Base-by-base conservation (phyloP, 64 coral and sea anemone genomes). In the Dendrophyllia cribrosa region DNA sequence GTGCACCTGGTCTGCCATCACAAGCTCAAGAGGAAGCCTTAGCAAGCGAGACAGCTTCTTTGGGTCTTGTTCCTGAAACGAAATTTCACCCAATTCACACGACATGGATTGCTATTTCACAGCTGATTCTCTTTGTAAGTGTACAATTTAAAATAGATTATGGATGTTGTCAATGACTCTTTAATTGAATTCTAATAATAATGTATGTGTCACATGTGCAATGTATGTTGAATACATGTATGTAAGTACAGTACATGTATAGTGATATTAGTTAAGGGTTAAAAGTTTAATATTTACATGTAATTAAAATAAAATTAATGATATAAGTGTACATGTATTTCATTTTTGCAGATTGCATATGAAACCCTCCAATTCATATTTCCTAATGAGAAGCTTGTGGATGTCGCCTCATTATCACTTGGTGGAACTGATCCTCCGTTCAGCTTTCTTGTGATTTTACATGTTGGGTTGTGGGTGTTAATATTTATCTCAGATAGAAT, bases 381-480 rank as follows among this genome's bases (percentile, higher is more conserved):
- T 21, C 51, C 89, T 34, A 55, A 71, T 75, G 21, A 73, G 64
- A 15, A 75, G 50, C 48, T 83, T 5, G 20, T 92, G 45, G 58
- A 22, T 15, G 2, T 3, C 10, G 7, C 0, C n/a, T 84, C 80
- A 16, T 68, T 67, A 11, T 34, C 67, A 43, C 59, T 98, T 48
- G 93, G 89, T 16, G 89, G 89, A 43, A 75, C 21, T n/a, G 93
- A 95, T 76, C 96, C 96, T 59, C 96, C 91, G 8, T 98, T 98
- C 75, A 68, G 65, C 47, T 95, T 98, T n/a, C 79, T 98, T 11
- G 67, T 90, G 56, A 13, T 98, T 20, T 61, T 98, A 8, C 96
- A 98, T 91, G 96, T 98, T 12, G 55, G 44, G 3, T 68, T 98
- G 6, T 98, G 96, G 96, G 64, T 92, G 9, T 2, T 95, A 3